These are phyloP conservation scores for Bombycilla garrulus DNA, from an alignment of 2,113 vertebrate species.

Conservation along the genomic window DNA sequence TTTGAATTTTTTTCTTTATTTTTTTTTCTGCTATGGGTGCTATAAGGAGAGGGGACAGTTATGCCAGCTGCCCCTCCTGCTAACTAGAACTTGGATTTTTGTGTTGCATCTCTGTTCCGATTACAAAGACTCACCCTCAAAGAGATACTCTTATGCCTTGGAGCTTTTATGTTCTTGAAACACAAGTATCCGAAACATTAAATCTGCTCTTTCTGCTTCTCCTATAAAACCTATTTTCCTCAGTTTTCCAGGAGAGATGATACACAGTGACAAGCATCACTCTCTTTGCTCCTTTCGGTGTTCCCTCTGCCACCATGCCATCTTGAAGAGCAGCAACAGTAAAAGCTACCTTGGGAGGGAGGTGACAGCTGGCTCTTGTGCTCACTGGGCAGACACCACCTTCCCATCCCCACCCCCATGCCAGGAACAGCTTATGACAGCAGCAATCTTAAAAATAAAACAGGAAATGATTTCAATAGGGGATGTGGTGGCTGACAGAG, in stretches of 20 bases:
- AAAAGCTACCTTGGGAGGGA: neutral
- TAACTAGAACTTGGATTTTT: neutral
- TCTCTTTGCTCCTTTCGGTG: accelerated
- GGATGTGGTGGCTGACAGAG: constrained; percentile 45
- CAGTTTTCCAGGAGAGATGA: neutral
- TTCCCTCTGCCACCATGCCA: accelerated
- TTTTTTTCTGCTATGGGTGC: neutral
- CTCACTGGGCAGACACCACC: neutral
- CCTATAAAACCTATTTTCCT: neutral
- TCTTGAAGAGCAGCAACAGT: neutral
- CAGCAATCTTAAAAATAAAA: constrained; percentile 57
- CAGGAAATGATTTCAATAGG: constrained; percentile 61
- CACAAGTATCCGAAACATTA: neutral
- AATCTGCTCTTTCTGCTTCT: neutral
- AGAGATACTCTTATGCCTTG: neutral
- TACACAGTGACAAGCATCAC: accelerated
- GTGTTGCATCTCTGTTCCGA: neutral
- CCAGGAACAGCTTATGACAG: neutral
- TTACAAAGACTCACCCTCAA: neutral
- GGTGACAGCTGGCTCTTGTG: neutral
- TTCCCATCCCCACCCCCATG: neutral
- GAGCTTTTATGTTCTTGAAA: neutral
- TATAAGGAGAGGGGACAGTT: neutral
- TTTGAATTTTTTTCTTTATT: neutral
- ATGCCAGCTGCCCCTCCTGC: neutral